Base-by-base conservation (phyloP, 2,888 invertebrate genomes). In the Drosophila prolongata region DNA sequence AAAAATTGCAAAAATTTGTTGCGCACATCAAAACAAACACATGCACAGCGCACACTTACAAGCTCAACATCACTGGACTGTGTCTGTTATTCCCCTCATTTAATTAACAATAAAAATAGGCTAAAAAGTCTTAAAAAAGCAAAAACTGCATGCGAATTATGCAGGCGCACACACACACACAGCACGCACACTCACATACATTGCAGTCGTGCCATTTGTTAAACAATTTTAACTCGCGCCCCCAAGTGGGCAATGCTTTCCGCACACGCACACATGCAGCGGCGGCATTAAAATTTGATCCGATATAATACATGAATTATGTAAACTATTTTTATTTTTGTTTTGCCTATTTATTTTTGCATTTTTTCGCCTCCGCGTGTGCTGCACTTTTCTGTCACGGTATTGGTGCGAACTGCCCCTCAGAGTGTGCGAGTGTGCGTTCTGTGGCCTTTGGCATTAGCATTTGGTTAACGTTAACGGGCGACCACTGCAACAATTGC, bases 61-160 rank as follows among this genome's bases (percentile, higher is more conserved):
- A 3, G 34, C 49, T 49, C 49, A 16, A 49, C 13, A 43, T 24
- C 40, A 30, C 55, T 42, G 64, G 54, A 42, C 58, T 65, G 69
- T 66, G 73, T 71, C 44, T 71, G 80, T 70, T 74, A 78, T 89
- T 87, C 89, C 85, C 87, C 89, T 85, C 80, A 85, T 90, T 84
- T 90, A 90, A 90, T 90, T 90, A 90, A 90, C 90, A 90, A 87
- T 89, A 87, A 90, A 90, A 90, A 90, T 90, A 90, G 90, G 89
- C 90, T 89, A 90, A 90, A 90, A 90, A 90, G 89, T 83, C 85
- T 87, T 89, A 89, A 88, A 84, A 84, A 76, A 76, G 58, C 58
- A 74, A 77, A 82, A 84, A 83, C 84, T 79, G 88, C 86, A 87
- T 78, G 79, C 79, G 80, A 85, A 50, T 80, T 80, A 78, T 75